phyloP scores from a whole-genome alignment of 2,113 vertebrate genomes.

The Menidia beryllina region DNA sequence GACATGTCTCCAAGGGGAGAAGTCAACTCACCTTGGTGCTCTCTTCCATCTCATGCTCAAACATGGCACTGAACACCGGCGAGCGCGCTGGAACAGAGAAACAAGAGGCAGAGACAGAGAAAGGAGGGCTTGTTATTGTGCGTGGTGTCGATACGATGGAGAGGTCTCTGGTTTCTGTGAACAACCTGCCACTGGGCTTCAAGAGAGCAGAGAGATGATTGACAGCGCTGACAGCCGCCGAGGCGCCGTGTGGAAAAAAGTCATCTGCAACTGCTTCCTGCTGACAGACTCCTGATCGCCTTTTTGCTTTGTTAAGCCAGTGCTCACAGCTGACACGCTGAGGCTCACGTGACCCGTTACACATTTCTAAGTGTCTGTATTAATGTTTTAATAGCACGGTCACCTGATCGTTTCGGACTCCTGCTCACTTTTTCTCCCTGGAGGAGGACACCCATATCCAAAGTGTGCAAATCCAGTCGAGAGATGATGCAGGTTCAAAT shows the following conservation, averaged over 20 bases:
- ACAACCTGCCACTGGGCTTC: constrained; percentile 44
- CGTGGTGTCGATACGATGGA: constrained; percentile 30
- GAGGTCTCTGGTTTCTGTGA: constrained; percentile 48
- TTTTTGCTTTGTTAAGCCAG: constrained; percentile 18
- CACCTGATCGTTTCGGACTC: not conserved
- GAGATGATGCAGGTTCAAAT: too few relatives aligned
- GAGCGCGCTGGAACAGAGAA: constrained; percentile 83
- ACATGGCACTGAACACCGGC: constrained; percentile 93
- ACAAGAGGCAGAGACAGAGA: constrained; percentile 5
- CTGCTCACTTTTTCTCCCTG: not conserved
- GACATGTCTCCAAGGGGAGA: constrained; percentile 18
- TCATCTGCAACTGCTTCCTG: constrained; percentile 7
- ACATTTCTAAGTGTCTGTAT: constrained; percentile 18
- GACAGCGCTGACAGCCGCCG: constrained; percentile 39
- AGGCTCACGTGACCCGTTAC: constrained; percentile 28
- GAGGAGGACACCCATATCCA: not conserved
- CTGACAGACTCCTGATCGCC: constrained; percentile 43
- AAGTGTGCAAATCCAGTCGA: constrained; percentile 29
- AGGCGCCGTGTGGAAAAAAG: constrained; percentile 27
- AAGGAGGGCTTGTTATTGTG: constrained; percentile 20
- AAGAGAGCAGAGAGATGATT: constrained; percentile 38
- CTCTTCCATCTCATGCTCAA: constrained; percentile 94
- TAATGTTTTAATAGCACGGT: constrained; percentile 15
- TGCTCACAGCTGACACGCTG: constrained; percentile 5
- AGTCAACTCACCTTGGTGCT: constrained; percentile 88